These are phyloP conservation scores for Drosophila tani DNA, from an alignment of 1,140 invertebrate genomes.

Conservation along the genomic window DNA sequence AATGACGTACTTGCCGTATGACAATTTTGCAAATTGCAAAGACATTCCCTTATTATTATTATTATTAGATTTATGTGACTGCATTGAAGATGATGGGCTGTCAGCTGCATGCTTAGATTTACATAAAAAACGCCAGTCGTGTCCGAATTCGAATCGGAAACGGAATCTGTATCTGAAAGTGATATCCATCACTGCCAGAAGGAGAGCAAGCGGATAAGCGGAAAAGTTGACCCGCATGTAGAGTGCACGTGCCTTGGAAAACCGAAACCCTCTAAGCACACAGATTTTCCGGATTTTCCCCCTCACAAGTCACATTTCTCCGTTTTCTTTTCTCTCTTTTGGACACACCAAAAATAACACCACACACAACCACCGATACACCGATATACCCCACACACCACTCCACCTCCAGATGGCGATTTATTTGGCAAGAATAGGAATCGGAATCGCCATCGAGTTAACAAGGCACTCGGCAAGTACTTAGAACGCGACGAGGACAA, in stretches of 20 bases:
- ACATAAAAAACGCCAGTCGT: constrained; percentile 7
- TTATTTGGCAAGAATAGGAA: constrained; percentile 75
- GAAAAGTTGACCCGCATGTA: constrained; percentile 33
- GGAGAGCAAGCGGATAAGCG: neutral
- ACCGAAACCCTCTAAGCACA: constrained; percentile 20
- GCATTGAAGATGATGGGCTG: constrained; percentile 20
- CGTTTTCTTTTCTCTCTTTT: constrained; percentile 29
- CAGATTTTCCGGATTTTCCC: constrained; percentile 10
- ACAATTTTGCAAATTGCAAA: neutral
- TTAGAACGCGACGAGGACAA: constrained; percentile 77
- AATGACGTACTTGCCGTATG: neutral
- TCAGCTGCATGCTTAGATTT: constrained; percentile 51
- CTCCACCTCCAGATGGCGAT: constrained; percentile 61
- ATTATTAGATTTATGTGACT: constrained; percentile 26
- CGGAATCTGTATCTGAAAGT: constrained; percentile 32
- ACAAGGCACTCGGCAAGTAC: constrained; percentile 83
- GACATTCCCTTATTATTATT: neutral
- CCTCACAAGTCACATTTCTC: constrained; percentile 31
- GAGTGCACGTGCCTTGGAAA: constrained; percentile 40
- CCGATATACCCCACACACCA: constrained; percentile 4
- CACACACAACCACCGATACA: neutral
- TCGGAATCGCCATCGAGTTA: constrained; percentile 79
- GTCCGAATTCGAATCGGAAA: neutral
- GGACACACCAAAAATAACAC: neutral
- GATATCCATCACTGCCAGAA: constrained; percentile 28